These are phyloP conservation scores for Upupa epops DNA, from an alignment of 2,113 vertebrate genomes.

Conservation along the genomic window DNA sequence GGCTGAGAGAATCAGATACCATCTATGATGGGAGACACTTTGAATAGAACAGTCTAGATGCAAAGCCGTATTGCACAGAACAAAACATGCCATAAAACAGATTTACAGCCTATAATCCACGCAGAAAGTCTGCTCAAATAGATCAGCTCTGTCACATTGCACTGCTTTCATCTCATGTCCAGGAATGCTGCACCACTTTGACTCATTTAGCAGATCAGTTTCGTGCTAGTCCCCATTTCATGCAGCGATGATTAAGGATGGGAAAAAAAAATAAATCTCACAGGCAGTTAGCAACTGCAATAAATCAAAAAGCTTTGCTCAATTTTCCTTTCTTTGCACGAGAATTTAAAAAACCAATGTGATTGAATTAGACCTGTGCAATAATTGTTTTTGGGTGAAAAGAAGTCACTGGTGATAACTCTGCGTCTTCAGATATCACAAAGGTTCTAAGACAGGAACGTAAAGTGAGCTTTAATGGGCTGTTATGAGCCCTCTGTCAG, in stretches of 20 bases:
- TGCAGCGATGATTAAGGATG: constrained; percentile 39
- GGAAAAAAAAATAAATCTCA: not conserved
- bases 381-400: not conserved
- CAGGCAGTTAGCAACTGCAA: constrained; percentile 2
- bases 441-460: not conserved
- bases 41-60: not conserved
- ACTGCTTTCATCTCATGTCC: constrained; percentile 40
- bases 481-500: not conserved
- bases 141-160: constrained; percentile 34
- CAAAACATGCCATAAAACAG: not conserved
- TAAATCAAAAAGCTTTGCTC: constrained; percentile 30
- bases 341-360: not conserved
- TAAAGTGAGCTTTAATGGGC: constrained; percentile 11
- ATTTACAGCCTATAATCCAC: constrained; percentile 36
- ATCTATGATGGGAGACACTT: not conserved
- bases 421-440: not conserved
- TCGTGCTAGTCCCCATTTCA: constrained; percentile 20
- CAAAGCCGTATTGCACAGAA: constrained; percentile 14
- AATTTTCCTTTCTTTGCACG: not conserved
- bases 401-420: not conserved
- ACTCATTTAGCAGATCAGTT: constrained; percentile 38
- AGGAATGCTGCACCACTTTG: constrained; percentile 7
- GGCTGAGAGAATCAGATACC: not conserved
- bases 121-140: constrained; percentile 31
- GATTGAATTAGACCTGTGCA: not conserved